phyloP scores from a whole-genome alignment of 2,113 vertebrate species.

The Neogobius melanostomus region DNA sequence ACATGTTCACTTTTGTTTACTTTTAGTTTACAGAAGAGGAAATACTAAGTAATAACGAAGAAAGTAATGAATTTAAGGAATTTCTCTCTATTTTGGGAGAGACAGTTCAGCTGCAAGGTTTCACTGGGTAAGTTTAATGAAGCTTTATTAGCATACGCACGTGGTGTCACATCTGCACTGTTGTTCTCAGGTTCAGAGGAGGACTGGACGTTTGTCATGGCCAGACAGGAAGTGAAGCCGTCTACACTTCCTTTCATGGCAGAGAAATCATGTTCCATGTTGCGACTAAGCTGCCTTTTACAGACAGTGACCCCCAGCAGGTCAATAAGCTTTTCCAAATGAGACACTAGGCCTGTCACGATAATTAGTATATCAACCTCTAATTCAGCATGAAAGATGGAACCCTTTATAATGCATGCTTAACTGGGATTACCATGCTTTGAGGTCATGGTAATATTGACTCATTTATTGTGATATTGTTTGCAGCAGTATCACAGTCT shows the following conservation, averaged over 20 bases:
- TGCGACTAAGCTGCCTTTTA: constrained; percentile 89
- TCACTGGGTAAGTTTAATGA: constrained; percentile 75
- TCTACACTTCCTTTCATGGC: constrained; percentile 86
- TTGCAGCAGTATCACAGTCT: too few species aligned
- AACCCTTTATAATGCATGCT: too few species aligned
- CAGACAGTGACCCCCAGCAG: constrained; percentile 88
- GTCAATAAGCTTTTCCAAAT: constrained; percentile 53
- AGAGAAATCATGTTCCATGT: constrained; percentile 93
- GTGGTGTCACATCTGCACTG: background rate
- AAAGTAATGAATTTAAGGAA: constrained; percentile 84
- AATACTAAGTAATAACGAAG: constrained; percentile 86
- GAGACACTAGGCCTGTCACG: background rate
- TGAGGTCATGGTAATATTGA: too few species aligned
- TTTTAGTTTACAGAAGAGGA: constrained; percentile 85
- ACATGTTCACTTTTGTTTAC: constrained; percentile 18
- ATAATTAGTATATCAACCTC: background rate
- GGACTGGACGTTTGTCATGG: constrained; percentile 88
- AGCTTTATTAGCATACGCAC: background rate
- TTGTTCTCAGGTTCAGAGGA: constrained; percentile 82
- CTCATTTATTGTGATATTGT: too few species aligned
- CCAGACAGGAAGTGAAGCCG: constrained; percentile 86
- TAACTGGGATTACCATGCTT: too few species aligned
- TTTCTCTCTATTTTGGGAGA: constrained; percentile 87
- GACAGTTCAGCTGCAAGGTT: constrained; percentile 83
- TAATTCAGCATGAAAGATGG: too few species aligned